phyloP scores from a whole-genome alignment of 2,113 vertebrate species.

The Laticauda colubrina region DNA sequence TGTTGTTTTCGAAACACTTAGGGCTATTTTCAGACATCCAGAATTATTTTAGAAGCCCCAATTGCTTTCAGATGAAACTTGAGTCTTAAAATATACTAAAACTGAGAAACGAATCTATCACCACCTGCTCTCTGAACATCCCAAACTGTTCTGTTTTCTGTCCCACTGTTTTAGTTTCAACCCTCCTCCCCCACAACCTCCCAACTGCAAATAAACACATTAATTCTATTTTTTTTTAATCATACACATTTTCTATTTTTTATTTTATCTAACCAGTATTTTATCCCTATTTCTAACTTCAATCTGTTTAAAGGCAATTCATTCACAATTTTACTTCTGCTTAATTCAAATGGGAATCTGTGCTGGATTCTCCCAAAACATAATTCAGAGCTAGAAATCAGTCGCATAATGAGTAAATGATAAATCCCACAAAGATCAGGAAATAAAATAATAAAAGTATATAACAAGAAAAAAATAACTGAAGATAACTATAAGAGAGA shows the following conservation, averaged over 20 bases:
- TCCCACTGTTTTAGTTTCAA: background rate
- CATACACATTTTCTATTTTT: background rate
- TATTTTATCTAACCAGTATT: background rate
- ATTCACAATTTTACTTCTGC: background rate
- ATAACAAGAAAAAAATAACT: background rate
- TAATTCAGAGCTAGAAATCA: background rate
- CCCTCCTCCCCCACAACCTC: background rate
- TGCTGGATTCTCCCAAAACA: background rate
- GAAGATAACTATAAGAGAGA: background rate
- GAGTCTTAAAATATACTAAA: constrained; percentile 14
- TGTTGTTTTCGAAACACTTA: constrained; percentile 18
- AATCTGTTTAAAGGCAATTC: background rate
- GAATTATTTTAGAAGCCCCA: background rate
- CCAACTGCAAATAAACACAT: background rate
- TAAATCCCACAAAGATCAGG: background rate
- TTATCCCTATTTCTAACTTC: background rate
- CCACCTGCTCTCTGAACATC: constrained; percentile 1
- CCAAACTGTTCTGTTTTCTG: background rate
- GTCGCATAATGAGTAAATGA: too few species aligned
- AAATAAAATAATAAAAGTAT: background rate
- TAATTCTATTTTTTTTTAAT: background rate
- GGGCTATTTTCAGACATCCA: constrained; percentile 3
- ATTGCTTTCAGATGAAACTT: background rate
- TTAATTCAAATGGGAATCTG: background rate
- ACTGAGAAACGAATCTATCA: constrained; percentile 19